Base-by-base conservation (phyloP, 2,797 vertebrate species). In the Rhincodon typus region DNA sequence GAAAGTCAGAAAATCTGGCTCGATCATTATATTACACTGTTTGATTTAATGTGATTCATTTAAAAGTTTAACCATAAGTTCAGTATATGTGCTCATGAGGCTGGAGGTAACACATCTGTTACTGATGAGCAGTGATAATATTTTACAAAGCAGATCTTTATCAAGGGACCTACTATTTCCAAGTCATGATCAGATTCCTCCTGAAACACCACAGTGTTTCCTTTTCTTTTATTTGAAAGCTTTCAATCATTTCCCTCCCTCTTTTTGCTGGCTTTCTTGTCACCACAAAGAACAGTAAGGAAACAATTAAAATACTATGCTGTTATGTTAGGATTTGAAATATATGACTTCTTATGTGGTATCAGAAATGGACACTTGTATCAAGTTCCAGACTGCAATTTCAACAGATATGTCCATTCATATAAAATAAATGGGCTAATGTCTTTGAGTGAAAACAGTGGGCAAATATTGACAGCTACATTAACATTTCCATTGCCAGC, bases 81-180 rank as follows among this genome's bases (percentile, higher is more conserved):
- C 66, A 69, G n/a, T 42, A 21, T 10, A n/a, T 69, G 62, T 25
- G 21, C 10, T 93, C 66, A 34, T 66, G 34, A 19, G 57, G 34
- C 34, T 67, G 90, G 21, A 93, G 66, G 90, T 93, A 93, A 38
- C 19, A 27, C 90, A 93, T 93, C 62, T 69, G 90, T 69, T 93
- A 93, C n/a, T 69, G 90, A 69, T 93, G 12, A n/a, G 62, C 3
- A 93, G 23, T 69, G 62, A 42, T 10, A 69, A 25, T 42, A 66
- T 67, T 66, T 93, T 66, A 67, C 23, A 23, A 25, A 42, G 66
- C 6, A 69, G 38, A 93, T 93, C 62, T 42, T 93, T 69, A 8
- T 67, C n/a, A 93, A 66, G 90, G 38, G 57, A 19, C 38, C 10
- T 17, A 62, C 30, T n/a, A 21, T 66, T 69, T 67, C 62, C 90